Evolutionary conservation across 2,113 vertebrate species (phyloP).

Genomic region (Thermophis baileyi): DNA sequence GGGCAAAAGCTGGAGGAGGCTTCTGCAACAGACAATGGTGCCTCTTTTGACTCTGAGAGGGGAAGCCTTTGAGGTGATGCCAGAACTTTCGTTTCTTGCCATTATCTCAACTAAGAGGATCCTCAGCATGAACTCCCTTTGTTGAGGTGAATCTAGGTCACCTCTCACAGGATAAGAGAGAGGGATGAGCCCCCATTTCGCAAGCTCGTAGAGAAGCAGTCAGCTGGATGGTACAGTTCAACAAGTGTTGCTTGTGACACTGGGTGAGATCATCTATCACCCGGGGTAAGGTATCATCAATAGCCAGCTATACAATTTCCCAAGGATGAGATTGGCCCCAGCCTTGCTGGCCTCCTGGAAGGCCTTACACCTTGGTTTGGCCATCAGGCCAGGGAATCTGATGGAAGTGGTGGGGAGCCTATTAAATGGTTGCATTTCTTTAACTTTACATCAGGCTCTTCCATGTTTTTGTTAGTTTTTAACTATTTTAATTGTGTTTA

Average conservation of each 20-base stretch:
- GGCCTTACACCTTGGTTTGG: not conserved
- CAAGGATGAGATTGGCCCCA: not conserved
- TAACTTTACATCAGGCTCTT: not conserved
- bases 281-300: not conserved
- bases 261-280: not conserved
- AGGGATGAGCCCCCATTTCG: not conserved
- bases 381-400: not conserved
- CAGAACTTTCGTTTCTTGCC: not conserved
- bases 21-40: not conserved
- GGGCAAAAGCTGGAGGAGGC: not conserved
- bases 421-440: not conserved
- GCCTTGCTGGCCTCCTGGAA: not conserved
- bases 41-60: not conserved
- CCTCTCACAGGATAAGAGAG: not conserved
- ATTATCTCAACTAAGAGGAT: not conserved
- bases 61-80: too few relatives aligned
- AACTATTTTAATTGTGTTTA: not conserved
- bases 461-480: not conserved
- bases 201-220: not conserved
- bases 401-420: not conserved
- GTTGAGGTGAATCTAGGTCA: not conserved
- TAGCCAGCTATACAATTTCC: not conserved
- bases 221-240: not conserved
- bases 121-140: not conserved
- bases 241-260: not conserved